These are phyloP conservation scores for Strigamia maritima DNA, from an alignment of 2,888 invertebrate species.

Conservation along the genomic window DNA sequence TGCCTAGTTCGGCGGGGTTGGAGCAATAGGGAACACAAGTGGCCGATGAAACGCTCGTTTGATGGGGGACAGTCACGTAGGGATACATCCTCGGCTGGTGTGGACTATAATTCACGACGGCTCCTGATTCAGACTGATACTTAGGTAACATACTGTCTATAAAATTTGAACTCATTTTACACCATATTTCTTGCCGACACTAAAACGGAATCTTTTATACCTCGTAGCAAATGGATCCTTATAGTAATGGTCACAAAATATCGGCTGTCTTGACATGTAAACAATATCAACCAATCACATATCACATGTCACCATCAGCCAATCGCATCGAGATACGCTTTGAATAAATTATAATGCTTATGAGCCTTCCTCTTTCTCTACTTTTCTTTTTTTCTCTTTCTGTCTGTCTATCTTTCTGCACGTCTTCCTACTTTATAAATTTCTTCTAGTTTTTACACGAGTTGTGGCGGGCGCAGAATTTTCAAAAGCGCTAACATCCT, in stretches of 20 bases:
- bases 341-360: slow-evolving; percentile 40
- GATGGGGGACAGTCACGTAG: slow-evolving; percentile 74
- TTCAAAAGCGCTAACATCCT: background rate
- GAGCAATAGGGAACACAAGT: slow-evolving; percentile 57
- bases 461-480: slow-evolving; percentile 5
- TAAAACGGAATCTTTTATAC: slow-evolving; percentile 45
- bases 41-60: slow-evolving; percentile 60
- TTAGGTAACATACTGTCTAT: slow-evolving; percentile 97
- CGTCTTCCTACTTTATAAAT: slow-evolving; percentile 42
- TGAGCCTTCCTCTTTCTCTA: slow-evolving; percentile 41
- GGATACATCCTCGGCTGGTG: slow-evolving; percentile 78
- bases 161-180: slow-evolving; percentile 93
- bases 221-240: slow-evolving; percentile 44
- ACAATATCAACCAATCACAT: slow-evolving; percentile 44
- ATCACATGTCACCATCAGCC: slow-evolving; percentile 42
- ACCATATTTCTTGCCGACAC: slow-evolving; percentile 45
- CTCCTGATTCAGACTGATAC: slow-evolving; percentile 64
- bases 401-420: slow-evolving; percentile 40
- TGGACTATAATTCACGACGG: slow-evolving; percentile 58
- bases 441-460: slow-evolving; percentile 40
- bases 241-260: slow-evolving; percentile 42
- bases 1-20: slow-evolving; percentile 64
- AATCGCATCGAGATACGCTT: slow-evolving; percentile 44
- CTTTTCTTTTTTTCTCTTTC: slow-evolving; percentile 42
- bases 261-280: slow-evolving; percentile 44